These are phyloP conservation scores for Caretta caretta DNA, from an alignment of 2,113 vertebrate species.

Conservation along the genomic window DNA sequence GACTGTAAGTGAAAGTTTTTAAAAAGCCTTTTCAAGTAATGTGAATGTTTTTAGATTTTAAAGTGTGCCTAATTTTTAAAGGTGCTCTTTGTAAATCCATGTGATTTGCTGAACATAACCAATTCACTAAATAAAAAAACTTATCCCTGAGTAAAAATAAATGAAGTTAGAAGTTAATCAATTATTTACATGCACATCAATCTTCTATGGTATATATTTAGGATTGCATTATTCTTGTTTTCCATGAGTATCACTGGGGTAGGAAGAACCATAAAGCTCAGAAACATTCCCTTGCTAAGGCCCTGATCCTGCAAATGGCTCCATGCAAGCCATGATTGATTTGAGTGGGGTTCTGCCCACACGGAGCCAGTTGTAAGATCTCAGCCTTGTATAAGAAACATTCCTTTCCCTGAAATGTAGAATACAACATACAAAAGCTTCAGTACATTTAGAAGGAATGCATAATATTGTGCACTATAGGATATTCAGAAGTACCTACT, in stretches of 20 bases:
- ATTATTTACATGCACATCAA: background rate
- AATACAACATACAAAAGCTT: background rate
- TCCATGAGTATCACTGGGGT: background rate
- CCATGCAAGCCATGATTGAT: background rate
- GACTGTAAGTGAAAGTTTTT: background rate
- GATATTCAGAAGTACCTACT: background rate
- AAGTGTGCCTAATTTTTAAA: background rate
- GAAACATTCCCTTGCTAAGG: background rate
- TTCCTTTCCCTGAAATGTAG: background rate
- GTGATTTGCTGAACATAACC: background rate
- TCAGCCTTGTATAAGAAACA: background rate
- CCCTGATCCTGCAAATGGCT: conserved; percentile 17
- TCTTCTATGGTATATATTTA: background rate
- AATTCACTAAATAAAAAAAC: background rate
- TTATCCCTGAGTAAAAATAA: background rate
- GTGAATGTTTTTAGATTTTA: background rate
- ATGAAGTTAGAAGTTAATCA: background rate
- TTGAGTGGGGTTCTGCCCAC: background rate
- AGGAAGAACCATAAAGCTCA: background rate
- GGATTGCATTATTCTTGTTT: background rate
- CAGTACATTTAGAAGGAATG: background rate
- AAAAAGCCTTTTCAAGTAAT: background rate
- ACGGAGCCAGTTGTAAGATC: background rate
- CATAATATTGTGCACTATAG: background rate
- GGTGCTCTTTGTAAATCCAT: background rate